Base-by-base conservation (phyloP, 2,113 vertebrate genomes). In the Poeciliopsis retropinna region DNA sequence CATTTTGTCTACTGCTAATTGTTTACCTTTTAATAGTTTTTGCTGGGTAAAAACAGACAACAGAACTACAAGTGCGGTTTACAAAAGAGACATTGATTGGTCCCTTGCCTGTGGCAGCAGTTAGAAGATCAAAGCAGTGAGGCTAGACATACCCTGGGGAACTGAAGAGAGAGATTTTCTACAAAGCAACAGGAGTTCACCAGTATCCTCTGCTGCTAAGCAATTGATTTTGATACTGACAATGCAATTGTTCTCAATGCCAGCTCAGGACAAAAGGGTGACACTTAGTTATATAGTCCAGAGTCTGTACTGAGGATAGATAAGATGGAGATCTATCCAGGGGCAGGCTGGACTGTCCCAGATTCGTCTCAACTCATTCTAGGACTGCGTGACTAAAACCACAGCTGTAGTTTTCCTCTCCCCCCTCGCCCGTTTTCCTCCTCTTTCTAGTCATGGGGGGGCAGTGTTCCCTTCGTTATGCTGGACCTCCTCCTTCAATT, bases 391-490 rank as follows among this genome's bases (percentile, higher is more conserved):
- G 51, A 15, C 39, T 61, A 62, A n/a, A 29, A 31, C 60, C 66
- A 57, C 39, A 47, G 13, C 28, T 63, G 27, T 57, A 17, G 61
- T 75, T 29, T 71, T 78, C 54, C 15, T n/a, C n/a, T n/a, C n/a
- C n/a, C n/a, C n/a, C n/a, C n/a, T n/a, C n/a, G n/a, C n/a, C 60
- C 28, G 19, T 65, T 85, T 82, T 72, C 60, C 78, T 88, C 64
- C 78, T 87, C 76, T 86, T 64, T 57, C 73, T 76, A 86, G 92
- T 86, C 89, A 19, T 89, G 77, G 91, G 90, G 88, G 82, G 91
- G 89, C 87, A 92, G 84, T 92, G 88, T 92, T 91, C 83, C 79
- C 90, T 90, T 93, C 88, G 86, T 85, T 88, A 83, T 74, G 82
- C 84, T 85, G 80, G 85, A 68, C 90, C 83, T 86, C 86, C 85